Percentiles rank a stretch among this genome's conserved stretches.
Evolutionary conservation across 2,888 invertebrate species (phyloP).

Genomic region (Sipha maydis): DNA sequence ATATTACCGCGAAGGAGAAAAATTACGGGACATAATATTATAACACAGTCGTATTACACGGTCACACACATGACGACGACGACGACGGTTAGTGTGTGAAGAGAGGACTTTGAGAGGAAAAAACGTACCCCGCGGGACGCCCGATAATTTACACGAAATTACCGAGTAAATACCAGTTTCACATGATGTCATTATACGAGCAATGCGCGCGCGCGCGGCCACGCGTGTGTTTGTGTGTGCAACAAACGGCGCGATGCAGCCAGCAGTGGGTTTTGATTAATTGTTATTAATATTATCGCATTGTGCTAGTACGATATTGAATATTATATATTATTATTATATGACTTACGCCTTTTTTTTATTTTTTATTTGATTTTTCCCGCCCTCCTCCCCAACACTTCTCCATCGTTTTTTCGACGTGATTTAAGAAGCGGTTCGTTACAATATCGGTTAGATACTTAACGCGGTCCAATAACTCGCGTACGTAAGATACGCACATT

Average conservation of each 20-base stretch:
- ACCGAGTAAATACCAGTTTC: constrained; percentile 61
- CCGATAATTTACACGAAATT: constrained; percentile 62
- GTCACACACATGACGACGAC: not conserved
- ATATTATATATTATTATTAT: constrained; percentile 1
- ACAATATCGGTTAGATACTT: not conserved
- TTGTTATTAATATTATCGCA: constrained; percentile 55
- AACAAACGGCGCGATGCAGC: not conserved
- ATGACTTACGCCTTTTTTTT: constrained; percentile 23
- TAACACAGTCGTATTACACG: not conserved
- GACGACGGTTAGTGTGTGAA: constrained; percentile 50
- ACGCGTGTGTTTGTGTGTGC: too few species aligned
- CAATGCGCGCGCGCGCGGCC: not conserved
- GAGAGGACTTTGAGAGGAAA: constrained; percentile 32
- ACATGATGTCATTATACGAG: constrained; percentile 56
- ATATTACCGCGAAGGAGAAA: constrained; percentile 36
- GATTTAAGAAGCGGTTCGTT: constrained; percentile 45
- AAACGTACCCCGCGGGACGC: constrained; percentile 59
- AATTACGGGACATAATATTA: constrained; percentile 38
- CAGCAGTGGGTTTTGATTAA: constrained; percentile 52
- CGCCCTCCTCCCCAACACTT: not conserved
- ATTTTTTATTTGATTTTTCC: not conserved
- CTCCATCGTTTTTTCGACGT: not conserved
- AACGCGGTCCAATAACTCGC: not conserved
- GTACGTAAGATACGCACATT: not conserved
- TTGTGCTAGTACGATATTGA: constrained; percentile 42